Base-by-base conservation (phyloP, 2,113 vertebrate species). In the Saccopteryx leptura region DNA sequence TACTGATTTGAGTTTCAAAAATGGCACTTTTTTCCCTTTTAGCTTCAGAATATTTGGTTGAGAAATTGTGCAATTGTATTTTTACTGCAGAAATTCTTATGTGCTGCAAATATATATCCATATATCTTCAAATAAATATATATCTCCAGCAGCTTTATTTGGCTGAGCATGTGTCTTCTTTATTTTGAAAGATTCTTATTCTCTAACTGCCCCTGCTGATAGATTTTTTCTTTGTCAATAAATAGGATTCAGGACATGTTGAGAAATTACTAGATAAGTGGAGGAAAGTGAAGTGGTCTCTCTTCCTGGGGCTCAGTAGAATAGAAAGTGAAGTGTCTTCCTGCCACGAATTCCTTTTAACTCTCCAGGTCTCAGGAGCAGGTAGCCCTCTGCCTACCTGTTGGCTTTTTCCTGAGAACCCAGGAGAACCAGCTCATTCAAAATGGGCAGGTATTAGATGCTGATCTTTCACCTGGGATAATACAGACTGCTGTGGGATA, bases 171-270 rank as follows among this genome's bases (percentile, higher is more conserved):
- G 12, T 81, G 48, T 17, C 46, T 85, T 83, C 46, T 71, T 81
- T 75, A 18, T 90, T 81, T 81, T 89, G 60, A 79, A 58, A 76
- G 15, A 79, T 14, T 56, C 11, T 74, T 61, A 39, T 84, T 90
- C 61, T 92, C 33, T 90, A 69, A 61, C 18, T 92, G 2, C n/a
- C 2, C 58, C 13, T 5, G 46, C 21, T 8, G 69, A 28, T 80
- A 52, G 18, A 65, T 84, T 54, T 72, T 81, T 90, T 85, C 39
- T 90, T 83, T 85, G 26, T 61, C 71, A 92, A n/a, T 78, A 63
- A 4, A 58, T 33, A 26, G 21, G n/a, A 85, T 78, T 54, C 58
- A 54, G 39, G 5, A 54, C 89, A 39, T 46, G 3, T 46, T 79
- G 31, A 39, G 24, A 91, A 87, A 83, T 75, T 66, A 24, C 50